phyloP scores from a whole-genome alignment of 2,888 invertebrate species.

The Tachina lurida region DNA sequence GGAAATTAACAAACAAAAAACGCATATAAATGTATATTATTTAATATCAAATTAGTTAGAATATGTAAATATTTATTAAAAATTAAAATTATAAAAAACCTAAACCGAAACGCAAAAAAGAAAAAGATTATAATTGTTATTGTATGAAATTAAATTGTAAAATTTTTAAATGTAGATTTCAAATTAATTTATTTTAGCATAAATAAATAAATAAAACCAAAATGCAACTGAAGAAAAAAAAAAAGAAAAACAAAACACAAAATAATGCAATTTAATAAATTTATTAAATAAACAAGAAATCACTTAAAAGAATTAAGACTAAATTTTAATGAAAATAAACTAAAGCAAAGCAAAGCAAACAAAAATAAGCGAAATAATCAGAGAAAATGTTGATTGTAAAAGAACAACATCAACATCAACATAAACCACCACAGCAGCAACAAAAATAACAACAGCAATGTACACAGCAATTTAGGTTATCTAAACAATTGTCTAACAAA shows the following conservation, averaged over 20 bases:
- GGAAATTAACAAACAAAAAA: background rate
- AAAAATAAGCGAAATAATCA: background rate
- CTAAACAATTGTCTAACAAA: conserved; percentile 45
- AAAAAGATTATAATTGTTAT: conserved; percentile 54
- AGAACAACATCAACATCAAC: conserved; percentile 14
- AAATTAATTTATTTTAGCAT: conserved; percentile 50
- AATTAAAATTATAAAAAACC: conserved; percentile 11
- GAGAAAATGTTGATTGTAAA: conserved; percentile 39
- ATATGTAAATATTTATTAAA: conserved; percentile 66
- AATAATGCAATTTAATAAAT: conserved; percentile 40
- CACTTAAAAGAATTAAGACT: conserved; percentile 66
- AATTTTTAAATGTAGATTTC: conserved; percentile 55
- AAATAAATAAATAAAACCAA: conserved; percentile 40
- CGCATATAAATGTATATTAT: conserved; percentile 28
- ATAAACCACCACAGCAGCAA: background rate
- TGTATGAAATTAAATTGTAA: conserved; percentile 53
- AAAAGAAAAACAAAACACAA: background rate
- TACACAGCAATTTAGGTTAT: conserved; percentile 45
- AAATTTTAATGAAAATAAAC: conserved; percentile 46
- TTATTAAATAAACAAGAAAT: conserved; percentile 41
- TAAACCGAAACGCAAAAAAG: conserved; percentile 2
- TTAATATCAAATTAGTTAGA: conserved; percentile 56
- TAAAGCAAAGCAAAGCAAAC: conserved; percentile 15
- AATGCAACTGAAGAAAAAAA: conserved; percentile 13
- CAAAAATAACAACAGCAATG: background rate